Conservation (phyloP, 1,140 invertebrate genomes). For the Scaptomyza montana region DNA sequence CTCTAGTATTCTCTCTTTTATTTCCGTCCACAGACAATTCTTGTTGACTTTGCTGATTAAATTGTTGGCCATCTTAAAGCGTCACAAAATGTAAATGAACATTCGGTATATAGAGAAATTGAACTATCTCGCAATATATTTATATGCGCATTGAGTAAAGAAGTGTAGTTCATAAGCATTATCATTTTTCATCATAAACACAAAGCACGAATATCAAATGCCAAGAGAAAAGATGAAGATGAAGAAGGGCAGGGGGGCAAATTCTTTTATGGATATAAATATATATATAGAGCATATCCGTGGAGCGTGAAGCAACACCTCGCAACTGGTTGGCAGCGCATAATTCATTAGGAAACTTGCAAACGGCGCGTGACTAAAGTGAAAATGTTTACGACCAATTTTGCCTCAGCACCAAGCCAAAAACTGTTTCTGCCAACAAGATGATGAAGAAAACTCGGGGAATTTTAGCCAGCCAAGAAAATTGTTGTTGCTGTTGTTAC, state of each 20-base stretch:
- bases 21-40: background rate
- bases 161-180: conserved; percentile 45
- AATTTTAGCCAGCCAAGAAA: conserved; percentile 42
- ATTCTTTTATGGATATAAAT: background rate
- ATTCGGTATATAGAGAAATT: background rate
- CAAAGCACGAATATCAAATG: conserved; percentile 56
- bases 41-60: conserved; percentile 8
- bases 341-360: conserved; percentile 68
- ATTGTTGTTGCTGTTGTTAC: background rate
- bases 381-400: conserved; percentile 72
- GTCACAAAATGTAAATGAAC: background rate
- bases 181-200: conserved; percentile 68
- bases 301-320: conserved; percentile 59
- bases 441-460: no score
- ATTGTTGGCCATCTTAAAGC: background rate
- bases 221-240: background rate
- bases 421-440: conserved; percentile 38
- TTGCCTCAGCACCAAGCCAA: conserved; percentile 62
- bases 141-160: background rate
- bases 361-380: conserved; percentile 79
- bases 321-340: conserved; percentile 36
- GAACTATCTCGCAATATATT: conserved; percentile 25
- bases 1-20: background rate
- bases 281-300: no score
- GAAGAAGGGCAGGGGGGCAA: background rate